phyloP scores from a whole-genome alignment of 1,140 invertebrate species.

The Harlomillsia oculata region DNA sequence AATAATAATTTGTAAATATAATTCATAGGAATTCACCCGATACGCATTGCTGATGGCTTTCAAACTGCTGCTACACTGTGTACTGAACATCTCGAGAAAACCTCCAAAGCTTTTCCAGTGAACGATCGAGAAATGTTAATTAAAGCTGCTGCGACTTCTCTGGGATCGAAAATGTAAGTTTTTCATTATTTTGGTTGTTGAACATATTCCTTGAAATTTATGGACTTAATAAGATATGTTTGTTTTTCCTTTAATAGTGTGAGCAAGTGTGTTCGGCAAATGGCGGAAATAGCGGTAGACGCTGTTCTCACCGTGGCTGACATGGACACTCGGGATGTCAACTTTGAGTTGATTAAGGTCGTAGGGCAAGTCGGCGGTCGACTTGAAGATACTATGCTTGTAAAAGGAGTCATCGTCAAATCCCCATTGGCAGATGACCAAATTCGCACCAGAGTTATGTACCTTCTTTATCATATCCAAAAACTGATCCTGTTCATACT shows the following conservation, averaged over 20 bases:
- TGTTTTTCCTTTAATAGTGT: conserved; percentile 44
- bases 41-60: conserved; percentile 97
- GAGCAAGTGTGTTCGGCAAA: conserved; percentile 82
- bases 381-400: conserved; percentile 92
- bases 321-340: conserved; percentile 86
- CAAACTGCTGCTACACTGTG: conserved; percentile 91
- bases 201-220: too few species aligned
- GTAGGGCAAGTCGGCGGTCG: conserved; percentile 96
- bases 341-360: conserved; percentile 98
- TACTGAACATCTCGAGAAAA: conserved; percentile 72
- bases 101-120: conserved; percentile 82
- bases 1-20: neutral
- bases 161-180: conserved; percentile 93
- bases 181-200: neutral
- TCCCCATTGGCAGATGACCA: conserved; percentile 99
- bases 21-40: conserved; percentile 71
- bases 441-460: conserved; percentile 88
- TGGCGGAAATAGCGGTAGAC: conserved; percentile 98
- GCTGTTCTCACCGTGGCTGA: conserved; percentile 91
- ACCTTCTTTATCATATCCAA: conserved; percentile 84
- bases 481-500: conserved; percentile 96
- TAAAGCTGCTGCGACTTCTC: conserved; percentile 92
- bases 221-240: too few species aligned
- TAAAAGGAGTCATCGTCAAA: conserved; percentile 99
- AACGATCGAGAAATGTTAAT: conserved; percentile 76